Base-by-base conservation (phyloP, 64 coral and sea anemone species). In the Dendrophyllia cribrosa region DNA sequence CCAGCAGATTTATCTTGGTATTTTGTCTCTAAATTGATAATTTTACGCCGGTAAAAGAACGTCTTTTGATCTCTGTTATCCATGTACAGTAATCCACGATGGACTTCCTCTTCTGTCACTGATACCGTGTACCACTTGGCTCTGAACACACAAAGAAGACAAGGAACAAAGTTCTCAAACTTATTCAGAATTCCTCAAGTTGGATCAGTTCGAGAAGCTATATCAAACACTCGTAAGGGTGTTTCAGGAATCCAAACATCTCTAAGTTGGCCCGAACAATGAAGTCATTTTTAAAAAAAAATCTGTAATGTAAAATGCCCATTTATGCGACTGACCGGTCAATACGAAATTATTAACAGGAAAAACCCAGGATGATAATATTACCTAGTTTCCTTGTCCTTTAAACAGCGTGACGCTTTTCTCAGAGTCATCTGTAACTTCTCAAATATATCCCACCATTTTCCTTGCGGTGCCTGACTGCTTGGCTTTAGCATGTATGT, bases 341-440 rank as follows among this genome's bases (percentile, higher is more conserved):
- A n/a, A n/a, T n/a, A n/a, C n/a, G n/a, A n/a, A n/a, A n/a, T n/a
- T n/a, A n/a, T n/a, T n/a, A n/a, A n/a, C 0, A 0, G 13, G 11
- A 12, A 63, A 63, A 63, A 19, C 4, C n/a, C n/a, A n/a, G n/a
- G n/a, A 63, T 4, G 11, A 63, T 12, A 63, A 63, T 63, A 9
- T 24, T 44, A 72, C 70, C 70, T n/a, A n/a, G n/a, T 72, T 44
- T 72, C 70, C 44, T 72, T 72, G 70, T 72, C 70, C 13, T 72
- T 72, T 72, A 72, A 72, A 43, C 70, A 72, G 6, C 70, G 70
- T 44, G 70, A 72, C 12, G 70, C 70, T 46, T 72, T 72, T 43
- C 70, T 72, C 4, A 72, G 43, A 43, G 26, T 72, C 70, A 45
- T 72, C 26, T 72, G 70, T 72, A 72, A 46, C 70, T 45, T 72